Evolutionary conservation across 2,888 invertebrate genomes (phyloP), one percentile per base, ranked within the genome.

Genomic region (Epirrhoe alternata): DNA sequence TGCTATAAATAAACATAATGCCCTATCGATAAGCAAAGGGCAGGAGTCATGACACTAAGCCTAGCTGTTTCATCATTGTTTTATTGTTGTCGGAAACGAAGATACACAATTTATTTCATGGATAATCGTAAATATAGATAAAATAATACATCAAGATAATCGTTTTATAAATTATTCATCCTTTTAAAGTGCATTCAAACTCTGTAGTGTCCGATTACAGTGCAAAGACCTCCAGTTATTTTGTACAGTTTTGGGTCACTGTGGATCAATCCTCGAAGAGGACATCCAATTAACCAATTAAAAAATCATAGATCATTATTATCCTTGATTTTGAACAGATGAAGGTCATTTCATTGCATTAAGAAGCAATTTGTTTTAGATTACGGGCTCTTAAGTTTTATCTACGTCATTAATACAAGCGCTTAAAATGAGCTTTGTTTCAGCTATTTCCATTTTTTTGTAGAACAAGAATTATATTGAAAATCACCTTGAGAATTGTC

Each of bases 341-440:
- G n/a, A n/a, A n/a, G n/a, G n/a, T n/a, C n/a, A n/a, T n/a, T n/a
- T 51, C 14, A 24, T 31, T 52, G 66, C 24, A 24, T 60, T n/a
- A 54, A 64, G 31, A 50, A 45, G 45, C 61, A 66, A 71, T 68
- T 71, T 64, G 50, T 56, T 65, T 63, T 35, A 56, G 61, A 71
- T 69, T 68, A 66, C 35, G 52, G 55, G 54, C 58, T 17, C 42
- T 49, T 51, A 17, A 58, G 35, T 35, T 51, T 62, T 38, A 35
- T 35, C 7, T 35, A 35, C 35, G 35, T 35, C 35, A 35, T 35
- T 35, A n/a, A 35, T 35, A 8, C 10, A 33, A 33, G 8, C 7
- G 35, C 10, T 35, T 35, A 35, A 35, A 35, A 8, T 35, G 35
- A 7, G 7, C 35, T 1, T 10, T 8, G 8, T 35, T 35, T 35